These are phyloP conservation scores for Bombyx huttoni DNA, from an alignment of 2,888 invertebrate species.

Conservation along the genomic window DNA sequence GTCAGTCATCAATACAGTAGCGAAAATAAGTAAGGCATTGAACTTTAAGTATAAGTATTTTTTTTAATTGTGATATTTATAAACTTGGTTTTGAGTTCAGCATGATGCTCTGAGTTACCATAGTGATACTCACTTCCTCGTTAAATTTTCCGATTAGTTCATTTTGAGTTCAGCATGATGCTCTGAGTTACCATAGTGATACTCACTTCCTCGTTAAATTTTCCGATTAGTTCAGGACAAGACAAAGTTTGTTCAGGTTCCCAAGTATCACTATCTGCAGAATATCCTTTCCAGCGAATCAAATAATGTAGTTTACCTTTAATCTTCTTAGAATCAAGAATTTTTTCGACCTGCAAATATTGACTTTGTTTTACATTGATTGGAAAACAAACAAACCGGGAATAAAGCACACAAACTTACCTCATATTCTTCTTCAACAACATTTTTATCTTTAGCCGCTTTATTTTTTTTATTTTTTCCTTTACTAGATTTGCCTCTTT, in stretches of 20 bases:
- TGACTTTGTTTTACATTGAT: not conserved
- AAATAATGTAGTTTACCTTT: conserved; percentile 78
- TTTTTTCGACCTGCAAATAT: conserved; percentile 75
- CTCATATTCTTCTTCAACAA: conserved; percentile 64
- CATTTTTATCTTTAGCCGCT: conserved; percentile 34
- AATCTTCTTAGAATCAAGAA: conserved; percentile 78
- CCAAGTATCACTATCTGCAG: conserved; percentile 80
- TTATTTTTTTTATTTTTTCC: conserved; percentile 42
- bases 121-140: conserved; percentile 38
- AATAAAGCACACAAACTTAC: conserved; percentile 24
- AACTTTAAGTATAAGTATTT: no score
- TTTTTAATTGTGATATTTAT: no score
- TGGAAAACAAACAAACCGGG: not conserved
- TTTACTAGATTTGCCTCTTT: conserved; percentile 27
- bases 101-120: no score
- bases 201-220: conserved; percentile 52
- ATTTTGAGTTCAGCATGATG: no score
- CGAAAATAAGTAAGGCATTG: no score
- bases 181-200: not conserved
- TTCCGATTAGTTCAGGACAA: conserved; percentile 77
- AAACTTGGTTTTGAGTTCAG: no score
- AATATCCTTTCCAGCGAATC: conserved; percentile 85
- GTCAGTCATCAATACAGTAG: no score
- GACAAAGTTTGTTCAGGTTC: conserved; percentile 80
- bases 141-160: conserved; percentile 73